A percentile compares a stretch with the other conserved stretches of the same genome.
phyloP scores from a whole-genome alignment of 1,140 invertebrate genomes.

The Zeugodacus cucurbitae region DNA sequence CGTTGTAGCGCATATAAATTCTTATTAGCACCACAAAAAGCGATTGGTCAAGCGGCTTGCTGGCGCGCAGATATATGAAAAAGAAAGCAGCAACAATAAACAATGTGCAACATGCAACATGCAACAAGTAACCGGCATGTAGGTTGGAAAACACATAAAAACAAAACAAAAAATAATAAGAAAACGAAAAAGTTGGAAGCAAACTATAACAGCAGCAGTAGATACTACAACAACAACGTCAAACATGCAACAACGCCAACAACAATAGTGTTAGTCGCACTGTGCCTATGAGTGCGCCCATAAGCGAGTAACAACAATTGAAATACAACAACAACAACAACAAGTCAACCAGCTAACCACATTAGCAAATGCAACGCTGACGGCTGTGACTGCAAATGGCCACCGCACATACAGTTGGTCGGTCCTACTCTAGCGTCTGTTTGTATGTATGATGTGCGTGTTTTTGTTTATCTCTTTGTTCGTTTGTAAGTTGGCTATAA shows the following conservation, averaged over 20 bases:
- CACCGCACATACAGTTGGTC: not conserved
- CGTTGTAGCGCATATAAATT: constrained; percentile 21
- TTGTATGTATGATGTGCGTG: not conserved
- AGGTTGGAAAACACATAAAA: not conserved
- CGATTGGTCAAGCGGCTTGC: not conserved
- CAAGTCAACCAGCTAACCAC: not conserved
- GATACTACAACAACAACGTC: not conserved
- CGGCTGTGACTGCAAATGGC: not conserved
- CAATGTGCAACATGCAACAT: not conserved
- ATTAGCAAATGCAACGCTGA: not conserved
- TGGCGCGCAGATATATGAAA: not conserved
- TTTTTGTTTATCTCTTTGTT: not conserved
- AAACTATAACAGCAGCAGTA: not conserved
- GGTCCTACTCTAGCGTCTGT: not conserved
- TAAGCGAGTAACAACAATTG: not conserved
- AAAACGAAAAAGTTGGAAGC: not conserved
- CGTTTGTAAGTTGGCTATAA: constrained; percentile 15
- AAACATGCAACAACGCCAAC: not conserved
- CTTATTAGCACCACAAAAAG: constrained; percentile 20
- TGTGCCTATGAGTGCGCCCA: not conserved
- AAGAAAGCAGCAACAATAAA: constrained; percentile 7
- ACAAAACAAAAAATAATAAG: not conserved
- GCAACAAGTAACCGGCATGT: not conserved
- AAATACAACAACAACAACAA: not conserved
- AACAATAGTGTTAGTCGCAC: not conserved